Conservation (phyloP, 2,113 vertebrate genomes). For the Heterotis niloticus region DNA sequence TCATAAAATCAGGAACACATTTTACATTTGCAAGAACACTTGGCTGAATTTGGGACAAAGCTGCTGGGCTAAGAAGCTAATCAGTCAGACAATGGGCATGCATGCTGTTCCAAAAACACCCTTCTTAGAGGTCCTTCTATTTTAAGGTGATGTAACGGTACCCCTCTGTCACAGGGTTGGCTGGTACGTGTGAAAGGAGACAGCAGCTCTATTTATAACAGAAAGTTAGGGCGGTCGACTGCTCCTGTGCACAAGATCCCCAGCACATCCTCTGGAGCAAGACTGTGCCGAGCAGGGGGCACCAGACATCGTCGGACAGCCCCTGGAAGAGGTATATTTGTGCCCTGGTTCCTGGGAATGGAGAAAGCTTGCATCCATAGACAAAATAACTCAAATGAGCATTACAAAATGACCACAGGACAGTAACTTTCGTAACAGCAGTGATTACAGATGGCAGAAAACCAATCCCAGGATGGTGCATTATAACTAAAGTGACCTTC, state of each 20-base stretch:
- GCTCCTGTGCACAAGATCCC: conserved; percentile 38
- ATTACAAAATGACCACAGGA: background rate
- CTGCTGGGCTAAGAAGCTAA: background rate
- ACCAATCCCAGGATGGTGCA: too few species aligned
- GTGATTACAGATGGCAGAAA: too few species aligned
- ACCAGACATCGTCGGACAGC: conserved; percentile 22
- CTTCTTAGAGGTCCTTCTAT: conserved; percentile 43
- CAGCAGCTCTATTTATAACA: conserved; percentile 63
- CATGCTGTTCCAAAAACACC: conserved; percentile 6
- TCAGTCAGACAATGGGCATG: conserved; percentile 18
- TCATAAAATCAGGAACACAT: background rate
- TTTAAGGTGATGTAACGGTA: conserved; percentile 58
- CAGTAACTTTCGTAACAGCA: too few species aligned
- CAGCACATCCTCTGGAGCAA: conserved; percentile 33
- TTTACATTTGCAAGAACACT: background rate
- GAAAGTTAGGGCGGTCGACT: conserved; percentile 49
- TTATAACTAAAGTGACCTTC: too few species aligned
- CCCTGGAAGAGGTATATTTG: conserved; percentile 50
- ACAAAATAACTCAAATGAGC: background rate
- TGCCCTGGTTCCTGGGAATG: background rate
- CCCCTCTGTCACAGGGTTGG: conserved; percentile 47
- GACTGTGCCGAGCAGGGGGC: conserved; percentile 28
- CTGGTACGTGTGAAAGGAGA: conserved; percentile 53
- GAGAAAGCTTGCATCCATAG: too few species aligned
- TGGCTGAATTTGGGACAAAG: background rate